Evolutionary conservation across 2,797 vertebrate species (phyloP).

Genomic region (Antrozous pallidus): DNA sequence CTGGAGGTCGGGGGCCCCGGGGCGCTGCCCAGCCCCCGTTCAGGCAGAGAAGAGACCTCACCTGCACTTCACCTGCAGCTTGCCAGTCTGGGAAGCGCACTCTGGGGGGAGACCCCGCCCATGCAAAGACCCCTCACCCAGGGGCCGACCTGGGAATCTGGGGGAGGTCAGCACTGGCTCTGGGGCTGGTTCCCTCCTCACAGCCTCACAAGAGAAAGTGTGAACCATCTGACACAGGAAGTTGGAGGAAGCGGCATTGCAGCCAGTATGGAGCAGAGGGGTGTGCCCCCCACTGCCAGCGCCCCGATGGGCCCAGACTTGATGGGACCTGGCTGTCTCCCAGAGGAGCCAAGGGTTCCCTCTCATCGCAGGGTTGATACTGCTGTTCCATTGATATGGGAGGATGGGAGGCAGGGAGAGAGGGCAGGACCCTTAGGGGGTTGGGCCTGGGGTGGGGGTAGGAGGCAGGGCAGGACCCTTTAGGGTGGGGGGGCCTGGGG

Average conservation of each 20-base stretch:
- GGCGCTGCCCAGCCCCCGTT: too few species aligned
- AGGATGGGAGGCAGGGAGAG: neutral
- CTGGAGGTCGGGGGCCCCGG: rapidly evolving
- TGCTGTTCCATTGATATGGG: neutral
- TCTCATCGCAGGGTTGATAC: neutral
- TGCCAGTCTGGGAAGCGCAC: neutral
- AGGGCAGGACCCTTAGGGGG: neutral
- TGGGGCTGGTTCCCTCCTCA: too few species aligned
- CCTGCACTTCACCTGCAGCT: rapidly evolving
- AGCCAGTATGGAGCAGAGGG: too few species aligned
- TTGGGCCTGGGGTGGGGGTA: too few species aligned
- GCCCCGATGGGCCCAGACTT: neutral
- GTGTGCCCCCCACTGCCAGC: neutral
- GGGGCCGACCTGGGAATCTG: too few species aligned
- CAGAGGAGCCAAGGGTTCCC: neutral
- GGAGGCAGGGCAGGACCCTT: neutral
- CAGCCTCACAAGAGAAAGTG: too few species aligned
- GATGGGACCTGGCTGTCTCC: neutral
- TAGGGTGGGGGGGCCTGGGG: too few species aligned
- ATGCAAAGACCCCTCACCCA: too few species aligned
- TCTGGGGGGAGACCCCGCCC: neutral
- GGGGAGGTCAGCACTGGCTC: neutral
- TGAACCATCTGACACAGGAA: too few species aligned
- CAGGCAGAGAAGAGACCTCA: neutral
- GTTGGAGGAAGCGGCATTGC: neutral